Evolutionary conservation across 2,797 vertebrate genomes (phyloP), one percentile per base, ranked within the genome.

Genomic region (Hoplostethus mediterraneus): DNA sequence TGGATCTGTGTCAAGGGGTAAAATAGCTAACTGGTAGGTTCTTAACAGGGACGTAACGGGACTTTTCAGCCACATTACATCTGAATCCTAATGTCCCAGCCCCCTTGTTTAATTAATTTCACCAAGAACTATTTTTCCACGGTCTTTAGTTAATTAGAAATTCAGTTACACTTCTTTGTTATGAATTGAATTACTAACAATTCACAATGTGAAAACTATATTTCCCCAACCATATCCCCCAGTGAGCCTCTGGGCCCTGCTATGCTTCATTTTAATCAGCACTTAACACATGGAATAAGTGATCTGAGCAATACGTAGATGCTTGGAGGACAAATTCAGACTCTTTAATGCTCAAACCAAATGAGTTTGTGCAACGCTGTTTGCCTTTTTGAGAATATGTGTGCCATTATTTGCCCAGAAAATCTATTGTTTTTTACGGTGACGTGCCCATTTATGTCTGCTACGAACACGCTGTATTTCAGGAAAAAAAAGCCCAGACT

Each of bases 211-310:
- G 40, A 42, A 42, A 42, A 42, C 40, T 42, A 12, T 42, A 12
- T 42, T 42, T 42, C 9, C 40, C 33, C 33, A 36, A 8, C 7
- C 33, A 36, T 7, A 8, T 36, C 7, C 33, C 33, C 25, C 36
- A n/a, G 4, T 49, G 9, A 63, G 17, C 30, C 55, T 69, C 10
- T 14, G 11, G 42, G 13, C 13, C 42, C 40, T 38, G 38, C 40
- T 31, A 54, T 65, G 3, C 1, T 64, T 52, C 2, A 47, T 51
- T 76, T 52, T 42, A 67, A 49, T 71, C 25, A 55, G 33, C 7
- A 56, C 47, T 58, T 13, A 38, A 57, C n/a, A 36, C 8, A 58
- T 63, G 14, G 17, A 59, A 48, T 33, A 44, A 25, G 13, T 31
- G 49, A 54, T 55, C 56, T 30, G 14, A 28, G 28, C 28, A 28